Percentiles rank a stretch among this genome's conserved stretches.
phyloP scores from a whole-genome alignment of 1,140 invertebrate genomes.

The Zaprionus camerounensis region DNA sequence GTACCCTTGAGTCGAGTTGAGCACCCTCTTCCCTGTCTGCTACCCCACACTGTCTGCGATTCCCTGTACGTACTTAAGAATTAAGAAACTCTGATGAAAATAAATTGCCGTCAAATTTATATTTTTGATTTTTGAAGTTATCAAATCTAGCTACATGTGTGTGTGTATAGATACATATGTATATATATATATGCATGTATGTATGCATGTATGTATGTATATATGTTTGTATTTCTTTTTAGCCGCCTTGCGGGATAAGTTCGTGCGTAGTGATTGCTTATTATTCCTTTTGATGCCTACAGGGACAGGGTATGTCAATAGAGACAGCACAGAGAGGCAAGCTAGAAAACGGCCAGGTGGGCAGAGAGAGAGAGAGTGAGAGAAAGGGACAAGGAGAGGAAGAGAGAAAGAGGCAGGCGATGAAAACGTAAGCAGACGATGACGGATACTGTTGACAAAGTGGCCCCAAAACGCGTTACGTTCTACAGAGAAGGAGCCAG shows the following conservation, averaged over 20 bases:
- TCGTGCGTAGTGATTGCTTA: conserved; percentile 1
- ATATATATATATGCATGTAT: not conserved
- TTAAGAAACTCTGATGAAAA: conserved; percentile 1
- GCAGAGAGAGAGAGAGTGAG: not conserved
- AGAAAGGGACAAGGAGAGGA: not conserved
- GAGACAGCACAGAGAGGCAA: no score
- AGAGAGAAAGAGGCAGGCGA: not conserved
- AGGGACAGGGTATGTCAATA: not conserved
- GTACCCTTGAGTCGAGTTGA: not conserved
- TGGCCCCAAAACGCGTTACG: conserved; percentile 8
- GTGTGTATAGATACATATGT: not conserved
- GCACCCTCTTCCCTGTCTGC: not conserved
- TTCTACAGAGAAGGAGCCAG: not conserved
- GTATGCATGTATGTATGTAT: not conserved
- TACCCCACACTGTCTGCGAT: not conserved
- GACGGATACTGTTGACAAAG: conserved; percentile 28
- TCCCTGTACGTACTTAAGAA: not conserved
- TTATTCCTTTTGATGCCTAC: not conserved
- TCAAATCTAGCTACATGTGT: not conserved
- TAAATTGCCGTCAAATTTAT: conserved; percentile 10
- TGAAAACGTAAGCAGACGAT: conserved; percentile 4
- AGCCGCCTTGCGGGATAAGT: not conserved
- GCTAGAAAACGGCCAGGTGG: not conserved
- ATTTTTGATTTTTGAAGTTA: conserved; percentile 1
- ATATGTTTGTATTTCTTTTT: not conserved